A percentile compares a stretch with the other conserved stretches of the same genome.
Evolutionary conservation across 2,888 invertebrate species (phyloP).

Genomic region (Cynaeus angustus): DNA sequence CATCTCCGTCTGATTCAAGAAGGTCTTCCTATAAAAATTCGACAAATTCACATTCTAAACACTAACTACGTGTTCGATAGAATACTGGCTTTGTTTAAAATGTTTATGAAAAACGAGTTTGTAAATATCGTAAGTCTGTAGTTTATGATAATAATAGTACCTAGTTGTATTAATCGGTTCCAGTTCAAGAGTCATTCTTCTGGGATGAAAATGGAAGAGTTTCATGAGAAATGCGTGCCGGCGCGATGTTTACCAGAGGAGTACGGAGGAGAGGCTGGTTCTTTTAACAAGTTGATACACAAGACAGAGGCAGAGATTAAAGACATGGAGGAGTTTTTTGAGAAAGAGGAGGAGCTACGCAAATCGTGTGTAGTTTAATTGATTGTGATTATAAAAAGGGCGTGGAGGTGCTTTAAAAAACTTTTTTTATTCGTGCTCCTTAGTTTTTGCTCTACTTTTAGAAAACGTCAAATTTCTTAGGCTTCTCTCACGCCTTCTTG

Average conservation of each 20-base stretch:
- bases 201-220: slow-evolving; percentile 73
- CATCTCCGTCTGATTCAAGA: slow-evolving; percentile 2
- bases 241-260: slow-evolving; percentile 71
- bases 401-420: too few species aligned
- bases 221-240: slow-evolving; percentile 73
- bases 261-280: slow-evolving; percentile 75
- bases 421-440: too few species aligned
- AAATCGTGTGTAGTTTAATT: neutral
- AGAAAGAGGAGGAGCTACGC: slow-evolving; percentile 61
- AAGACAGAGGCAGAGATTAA: slow-evolving; percentile 67
- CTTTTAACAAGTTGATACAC: slow-evolving; percentile 74
- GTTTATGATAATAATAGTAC: too few species aligned
- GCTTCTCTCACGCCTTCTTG: too few species aligned
- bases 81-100: neutral
- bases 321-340: slow-evolving; percentile 62
- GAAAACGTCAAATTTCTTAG: too few species aligned
- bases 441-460: too few species aligned
- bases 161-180: neutral
- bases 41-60: slow-evolving; percentile 14
- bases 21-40: slow-evolving; percentile 9
- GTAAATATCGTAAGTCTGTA: slow-evolving; percentile 5
- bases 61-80: slow-evolving; percentile 10
- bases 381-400: too few species aligned
- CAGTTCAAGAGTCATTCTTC: slow-evolving; percentile 72
- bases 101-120: slow-evolving; percentile 19